Evolutionary conservation across 2,797 vertebrate species (phyloP).

Genomic region (Danio kyathit): DNA sequence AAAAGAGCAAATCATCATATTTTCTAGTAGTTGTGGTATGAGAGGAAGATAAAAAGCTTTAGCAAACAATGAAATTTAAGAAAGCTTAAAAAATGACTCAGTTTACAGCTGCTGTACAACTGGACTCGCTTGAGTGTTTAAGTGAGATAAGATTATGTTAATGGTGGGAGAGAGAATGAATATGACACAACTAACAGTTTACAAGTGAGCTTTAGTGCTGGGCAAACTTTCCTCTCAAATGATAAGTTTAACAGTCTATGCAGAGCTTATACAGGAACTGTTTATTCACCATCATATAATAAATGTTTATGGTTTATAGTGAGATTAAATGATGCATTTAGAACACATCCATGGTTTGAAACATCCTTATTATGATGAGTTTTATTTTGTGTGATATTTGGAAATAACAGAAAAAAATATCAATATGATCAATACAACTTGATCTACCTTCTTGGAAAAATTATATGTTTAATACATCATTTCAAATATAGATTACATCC

Average conservation of each 20-base stretch:
- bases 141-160: conserved; percentile 59
- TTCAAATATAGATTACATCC: neutral
- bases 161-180: conserved; percentile 24
- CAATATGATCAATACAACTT: neutral
- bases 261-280: conserved; percentile 51
- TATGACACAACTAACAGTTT: conserved; percentile 50
- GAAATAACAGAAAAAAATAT: neutral
- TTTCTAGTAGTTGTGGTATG: conserved; percentile 57
- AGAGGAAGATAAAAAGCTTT: conserved; percentile 55
- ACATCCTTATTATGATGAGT: neutral
- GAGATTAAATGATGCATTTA: conserved; percentile 39
- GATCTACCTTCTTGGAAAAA: neutral
- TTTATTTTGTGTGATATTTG: neutral
- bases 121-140: conserved; percentile 56
- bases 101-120: conserved; percentile 56
- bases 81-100: conserved; percentile 18
- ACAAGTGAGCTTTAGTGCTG: conserved; percentile 61
- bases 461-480: neutral
- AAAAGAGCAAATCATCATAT: conserved; percentile 58
- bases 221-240: conserved; percentile 60
- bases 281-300: conserved; percentile 38
- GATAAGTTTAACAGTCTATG: conserved; percentile 59
- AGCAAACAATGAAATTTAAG: conserved; percentile 28
- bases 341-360: neutral
- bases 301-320: neutral